phyloP scores from a whole-genome alignment of 2,113 vertebrate species.

The Cettia cetti region DNA sequence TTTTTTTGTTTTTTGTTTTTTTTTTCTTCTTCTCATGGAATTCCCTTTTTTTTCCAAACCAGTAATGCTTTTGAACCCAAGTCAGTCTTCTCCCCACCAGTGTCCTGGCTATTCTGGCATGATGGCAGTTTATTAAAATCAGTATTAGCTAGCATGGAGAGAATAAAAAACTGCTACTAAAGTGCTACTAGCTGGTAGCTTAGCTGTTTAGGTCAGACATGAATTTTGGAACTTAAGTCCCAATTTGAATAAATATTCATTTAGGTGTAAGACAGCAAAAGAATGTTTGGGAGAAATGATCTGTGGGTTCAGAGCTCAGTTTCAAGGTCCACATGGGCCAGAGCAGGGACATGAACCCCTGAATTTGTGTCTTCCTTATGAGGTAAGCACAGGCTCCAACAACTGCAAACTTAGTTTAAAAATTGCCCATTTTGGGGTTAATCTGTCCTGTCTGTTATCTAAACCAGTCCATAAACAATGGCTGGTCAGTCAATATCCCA shows the following conservation, averaged over 20 bases:
- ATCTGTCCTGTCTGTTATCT: conserved; percentile 39
- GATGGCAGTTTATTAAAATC: neutral
- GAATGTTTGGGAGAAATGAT: neutral
- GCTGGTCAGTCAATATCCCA: conserved; percentile 57
- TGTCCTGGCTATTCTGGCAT: neutral
- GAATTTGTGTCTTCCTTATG: neutral
- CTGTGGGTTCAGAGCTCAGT: neutral
- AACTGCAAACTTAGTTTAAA: neutral
- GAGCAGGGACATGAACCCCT: neutral
- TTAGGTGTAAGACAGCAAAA: neutral
- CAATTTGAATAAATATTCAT: neutral
- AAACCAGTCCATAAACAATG: conserved; percentile 14
- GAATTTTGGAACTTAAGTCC: neutral
- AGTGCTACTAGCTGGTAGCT: neutral
- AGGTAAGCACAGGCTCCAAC: neutral
- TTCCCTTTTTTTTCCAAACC: neutral
- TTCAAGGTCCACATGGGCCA: neutral
- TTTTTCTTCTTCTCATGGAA: neutral
- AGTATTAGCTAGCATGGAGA: neutral
- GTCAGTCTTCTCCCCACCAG: neutral
- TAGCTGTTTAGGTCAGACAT: neutral
- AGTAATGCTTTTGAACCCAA: neutral
- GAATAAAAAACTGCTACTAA: neutral
- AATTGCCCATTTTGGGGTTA: neutral
- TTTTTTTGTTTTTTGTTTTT: fast-evolving